These are phyloP conservation scores for Cataglyphis hispanica DNA, from an alignment of 1,140 invertebrate species.

Conservation along the genomic window DNA sequence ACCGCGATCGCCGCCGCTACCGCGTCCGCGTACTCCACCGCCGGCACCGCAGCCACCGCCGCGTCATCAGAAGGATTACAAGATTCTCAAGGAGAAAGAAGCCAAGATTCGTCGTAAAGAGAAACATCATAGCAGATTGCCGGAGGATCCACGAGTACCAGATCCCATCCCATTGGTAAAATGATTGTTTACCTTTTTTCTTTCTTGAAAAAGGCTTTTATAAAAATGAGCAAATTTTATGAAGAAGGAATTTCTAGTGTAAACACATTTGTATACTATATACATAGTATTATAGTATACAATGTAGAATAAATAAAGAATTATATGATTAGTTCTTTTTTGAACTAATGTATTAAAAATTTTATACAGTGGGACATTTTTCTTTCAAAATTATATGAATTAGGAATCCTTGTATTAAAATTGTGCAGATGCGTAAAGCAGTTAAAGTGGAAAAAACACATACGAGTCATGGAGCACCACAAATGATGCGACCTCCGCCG, in stretches of 20 bases:
- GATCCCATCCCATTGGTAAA: slow-evolving; percentile 84
- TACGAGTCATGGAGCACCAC: slow-evolving; percentile 77
- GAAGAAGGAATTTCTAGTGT: neutral
- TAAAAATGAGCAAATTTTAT: neutral
- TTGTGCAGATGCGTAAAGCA: slow-evolving; percentile 83
- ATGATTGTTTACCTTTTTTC: slow-evolving; percentile 32
- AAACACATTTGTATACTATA: neutral
- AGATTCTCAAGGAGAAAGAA: slow-evolving; percentile 81
- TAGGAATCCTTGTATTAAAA: slow-evolving; percentile 21
- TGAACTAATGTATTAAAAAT: neutral
- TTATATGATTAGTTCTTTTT: neutral
- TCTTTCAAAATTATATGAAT: neutral
- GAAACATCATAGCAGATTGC: slow-evolving; percentile 80
- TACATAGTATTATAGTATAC: neutral
- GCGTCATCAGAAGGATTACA: slow-evolving; percentile 83
- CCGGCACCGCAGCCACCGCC: slow-evolving; percentile 82
- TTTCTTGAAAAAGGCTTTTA: neutral
- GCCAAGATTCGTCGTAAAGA: slow-evolving; percentile 81
- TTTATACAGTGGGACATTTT: neutral
- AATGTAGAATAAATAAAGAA: neutral
- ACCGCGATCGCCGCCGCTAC: slow-evolving; percentile 81
- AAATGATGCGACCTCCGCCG: slow-evolving; percentile 81
- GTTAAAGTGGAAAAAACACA: slow-evolving; percentile 85
- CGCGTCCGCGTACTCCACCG: slow-evolving; percentile 85
- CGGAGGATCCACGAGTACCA: slow-evolving; percentile 84